Evolutionary conservation across 1,140 invertebrate species (phyloP).

Genomic region (Cotesia glomerata): DNA sequence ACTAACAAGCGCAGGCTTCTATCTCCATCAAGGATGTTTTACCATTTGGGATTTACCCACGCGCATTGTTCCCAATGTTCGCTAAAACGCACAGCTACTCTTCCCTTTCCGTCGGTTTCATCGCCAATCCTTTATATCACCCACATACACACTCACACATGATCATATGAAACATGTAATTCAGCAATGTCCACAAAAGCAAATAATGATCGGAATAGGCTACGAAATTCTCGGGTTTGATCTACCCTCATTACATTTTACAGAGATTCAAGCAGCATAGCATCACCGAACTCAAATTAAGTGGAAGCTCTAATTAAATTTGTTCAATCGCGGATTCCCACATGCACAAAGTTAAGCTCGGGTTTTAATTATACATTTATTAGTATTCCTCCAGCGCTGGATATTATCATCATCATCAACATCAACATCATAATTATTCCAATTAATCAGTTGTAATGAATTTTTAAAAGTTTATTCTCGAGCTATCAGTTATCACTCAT

Average conservation of each 20-base stretch:
- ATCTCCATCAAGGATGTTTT: conserved; percentile 22
- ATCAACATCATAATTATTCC: too few relatives aligned
- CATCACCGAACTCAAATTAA: conserved; percentile 10
- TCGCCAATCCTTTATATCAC: not conserved
- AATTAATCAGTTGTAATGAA: too few relatives aligned
- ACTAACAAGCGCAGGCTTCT: not conserved
- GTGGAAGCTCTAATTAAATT: conserved; percentile 45
- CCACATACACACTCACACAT: not conserved
- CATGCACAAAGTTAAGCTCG: not conserved
- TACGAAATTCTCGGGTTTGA: conserved; percentile 1
- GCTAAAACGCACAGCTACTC: conserved; percentile 2
- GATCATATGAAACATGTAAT: conserved; percentile 21
- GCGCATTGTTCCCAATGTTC: conserved; percentile 20
- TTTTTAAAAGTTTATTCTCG: too few relatives aligned
- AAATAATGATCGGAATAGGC: conserved; percentile 7
- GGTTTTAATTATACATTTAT: conserved; percentile 50
- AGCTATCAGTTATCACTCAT: not conserved
- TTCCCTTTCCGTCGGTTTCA: too few relatives aligned
- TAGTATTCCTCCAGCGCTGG: not conserved
- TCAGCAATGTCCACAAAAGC: not conserved
- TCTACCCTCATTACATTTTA: not conserved
- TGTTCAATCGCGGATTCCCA: conserved; percentile 41
- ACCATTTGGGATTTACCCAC: conserved; percentile 16
- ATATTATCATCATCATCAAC: too few relatives aligned
- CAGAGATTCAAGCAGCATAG: not conserved